Evolutionary conservation across 1,140 invertebrate genomes (phyloP).

Genomic region (Maconellicoccus hirsutus): DNA sequence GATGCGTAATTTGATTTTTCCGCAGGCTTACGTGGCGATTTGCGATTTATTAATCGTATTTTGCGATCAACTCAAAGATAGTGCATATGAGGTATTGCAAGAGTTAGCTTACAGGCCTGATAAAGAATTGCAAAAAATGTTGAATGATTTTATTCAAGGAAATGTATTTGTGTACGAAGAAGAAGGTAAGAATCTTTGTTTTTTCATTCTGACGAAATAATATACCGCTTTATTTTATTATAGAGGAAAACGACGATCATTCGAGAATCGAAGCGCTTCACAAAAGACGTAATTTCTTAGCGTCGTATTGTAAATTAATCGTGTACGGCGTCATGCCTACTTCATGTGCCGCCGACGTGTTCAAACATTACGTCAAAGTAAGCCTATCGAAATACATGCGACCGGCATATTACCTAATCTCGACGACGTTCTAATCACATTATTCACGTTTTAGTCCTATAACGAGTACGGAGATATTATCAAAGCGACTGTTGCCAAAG

Average conservation of each 20-base stretch:
- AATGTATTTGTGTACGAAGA: constrained; percentile 86
- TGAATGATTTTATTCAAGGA: constrained; percentile 83
- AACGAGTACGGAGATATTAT: constrained; percentile 99
- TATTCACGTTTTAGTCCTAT: constrained; percentile 58
- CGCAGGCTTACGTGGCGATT: constrained; percentile 78
- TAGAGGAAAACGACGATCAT: constrained; percentile 81
- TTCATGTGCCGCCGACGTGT: constrained; percentile 81
- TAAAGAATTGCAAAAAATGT: constrained; percentile 59
- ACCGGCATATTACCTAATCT: too few species aligned
- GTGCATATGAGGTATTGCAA: constrained; percentile 44
- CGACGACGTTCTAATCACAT: not conserved
- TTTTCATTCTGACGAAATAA: not conserved
- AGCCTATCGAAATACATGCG: constrained; percentile 1
- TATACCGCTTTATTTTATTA: constrained; percentile 11
- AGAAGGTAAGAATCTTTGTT: constrained; percentile 44
- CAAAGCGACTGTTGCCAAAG: constrained; percentile 90
- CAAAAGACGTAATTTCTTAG: constrained; percentile 88
- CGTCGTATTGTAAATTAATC: constrained; percentile 93
- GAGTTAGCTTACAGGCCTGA: constrained; percentile 75
- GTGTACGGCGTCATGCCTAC: constrained; percentile 95
- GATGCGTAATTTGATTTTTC: constrained; percentile 23
- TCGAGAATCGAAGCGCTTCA: constrained; percentile 89
- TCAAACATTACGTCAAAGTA: constrained; percentile 94
- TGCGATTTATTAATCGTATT: constrained; percentile 94
- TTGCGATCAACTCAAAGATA: constrained; percentile 65